phyloP scores from a whole-genome alignment of 2,888 invertebrate genomes.

The Caenorhabditis sp. region DNA sequence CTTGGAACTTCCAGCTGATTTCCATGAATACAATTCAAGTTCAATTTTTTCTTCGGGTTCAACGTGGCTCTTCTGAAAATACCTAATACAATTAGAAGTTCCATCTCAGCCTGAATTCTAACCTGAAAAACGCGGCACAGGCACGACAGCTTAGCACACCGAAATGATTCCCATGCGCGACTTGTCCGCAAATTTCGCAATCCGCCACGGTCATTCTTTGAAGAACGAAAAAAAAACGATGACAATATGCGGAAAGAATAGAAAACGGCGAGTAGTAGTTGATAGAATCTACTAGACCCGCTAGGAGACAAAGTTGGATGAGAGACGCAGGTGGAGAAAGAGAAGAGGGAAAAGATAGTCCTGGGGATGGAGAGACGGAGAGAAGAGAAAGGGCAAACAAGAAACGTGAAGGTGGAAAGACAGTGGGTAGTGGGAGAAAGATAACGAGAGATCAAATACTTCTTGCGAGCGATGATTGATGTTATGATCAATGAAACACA shows the following conservation, averaged over 20 bases:
- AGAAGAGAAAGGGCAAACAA: conserved; percentile 17
- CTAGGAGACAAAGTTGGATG: conserved; percentile 4
- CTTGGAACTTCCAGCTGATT: neutral
- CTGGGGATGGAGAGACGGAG: neutral
- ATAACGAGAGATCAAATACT: neutral
- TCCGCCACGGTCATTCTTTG: neutral
- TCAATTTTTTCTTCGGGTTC: conserved; percentile 31
- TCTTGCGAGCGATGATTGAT: neutral
- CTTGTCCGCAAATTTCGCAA: conserved; percentile 31
- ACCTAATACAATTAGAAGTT: neutral
- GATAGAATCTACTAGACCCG: conserved; percentile 20
- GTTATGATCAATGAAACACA: neutral
- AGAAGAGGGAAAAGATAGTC: neutral
- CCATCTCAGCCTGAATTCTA: too few species aligned
- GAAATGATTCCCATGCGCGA: conserved; percentile 39
- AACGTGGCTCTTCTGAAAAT: conserved; percentile 29
- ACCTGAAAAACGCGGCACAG: conserved; percentile 44
- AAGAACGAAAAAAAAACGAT: conserved; percentile 2
- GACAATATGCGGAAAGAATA: neutral
- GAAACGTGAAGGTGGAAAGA: too few species aligned
- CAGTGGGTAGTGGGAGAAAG: neutral
- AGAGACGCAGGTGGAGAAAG: neutral
- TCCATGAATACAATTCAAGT: conserved; percentile 37
- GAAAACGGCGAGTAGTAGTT: neutral
- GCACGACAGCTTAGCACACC: conserved; percentile 33